Conservation (phyloP, 2,797 vertebrate species). For the Urocyon cinereoargenteus region DNA sequence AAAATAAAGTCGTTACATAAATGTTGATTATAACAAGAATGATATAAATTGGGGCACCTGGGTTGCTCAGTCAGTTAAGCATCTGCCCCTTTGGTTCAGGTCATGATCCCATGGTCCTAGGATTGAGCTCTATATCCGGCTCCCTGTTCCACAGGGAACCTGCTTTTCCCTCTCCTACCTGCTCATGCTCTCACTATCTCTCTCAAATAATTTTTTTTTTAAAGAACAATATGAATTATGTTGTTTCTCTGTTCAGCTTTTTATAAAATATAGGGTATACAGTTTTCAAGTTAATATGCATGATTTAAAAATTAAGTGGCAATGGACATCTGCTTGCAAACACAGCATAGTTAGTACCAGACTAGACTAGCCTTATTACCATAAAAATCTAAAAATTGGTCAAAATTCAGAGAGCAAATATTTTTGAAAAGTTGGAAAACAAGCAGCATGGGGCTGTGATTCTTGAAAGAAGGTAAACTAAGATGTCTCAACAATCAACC, state of each 20-base stretch:
- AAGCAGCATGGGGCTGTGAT: neutral
- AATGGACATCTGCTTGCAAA: neutral
- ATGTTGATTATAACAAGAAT: neutral
- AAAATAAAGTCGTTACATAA: slow-evolving; percentile 57
- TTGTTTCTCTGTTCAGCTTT: neutral
- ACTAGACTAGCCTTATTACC: neutral
- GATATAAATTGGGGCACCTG: too few species aligned
- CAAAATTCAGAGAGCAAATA: neutral
- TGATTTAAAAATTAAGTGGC: slow-evolving; percentile 21
- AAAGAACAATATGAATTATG: neutral
- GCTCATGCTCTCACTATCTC: too few species aligned
- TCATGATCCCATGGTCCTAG: too few species aligned
- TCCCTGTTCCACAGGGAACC: too few species aligned
- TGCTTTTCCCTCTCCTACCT: too few species aligned
- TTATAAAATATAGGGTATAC: neutral
- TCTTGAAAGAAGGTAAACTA: neutral
- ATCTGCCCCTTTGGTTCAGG: too few species aligned
- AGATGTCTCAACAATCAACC: neutral
- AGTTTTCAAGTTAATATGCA: neutral
- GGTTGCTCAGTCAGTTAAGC: too few species aligned
- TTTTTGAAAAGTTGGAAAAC: neutral
- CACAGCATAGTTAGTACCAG: neutral
- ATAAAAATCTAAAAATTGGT: neutral
- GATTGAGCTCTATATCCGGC: too few species aligned
- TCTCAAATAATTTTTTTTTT: too few species aligned